Conservation (phyloP, 2,888 invertebrate species). For the Danaus chrysippus region DNA sequence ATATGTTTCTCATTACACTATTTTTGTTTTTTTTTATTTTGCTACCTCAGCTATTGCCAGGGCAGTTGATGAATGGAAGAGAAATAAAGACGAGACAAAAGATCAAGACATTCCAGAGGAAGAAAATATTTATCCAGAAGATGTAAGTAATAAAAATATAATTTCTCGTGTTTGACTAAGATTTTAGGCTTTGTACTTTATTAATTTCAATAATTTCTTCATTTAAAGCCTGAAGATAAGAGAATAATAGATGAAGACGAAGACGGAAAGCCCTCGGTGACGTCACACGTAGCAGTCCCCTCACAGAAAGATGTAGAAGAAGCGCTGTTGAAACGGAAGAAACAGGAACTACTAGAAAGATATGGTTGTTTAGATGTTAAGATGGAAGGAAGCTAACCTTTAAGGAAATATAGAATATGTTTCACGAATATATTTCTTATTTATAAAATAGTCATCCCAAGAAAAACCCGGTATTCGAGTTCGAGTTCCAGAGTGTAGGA, state of each 20-base stretch:
- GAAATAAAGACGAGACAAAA: constrained; percentile 74
- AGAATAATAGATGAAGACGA: constrained; percentile 59
- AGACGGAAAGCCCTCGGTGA: constrained; percentile 38
- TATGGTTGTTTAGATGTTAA: constrained; percentile 82
- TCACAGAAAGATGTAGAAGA: constrained; percentile 96
- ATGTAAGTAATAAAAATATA: constrained; percentile 54
- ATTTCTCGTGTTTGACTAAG: background rate
- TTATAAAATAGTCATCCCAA: background rate
- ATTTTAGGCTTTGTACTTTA: background rate
- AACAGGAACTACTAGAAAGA: constrained; percentile 93
- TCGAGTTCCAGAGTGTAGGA: too few relatives aligned
- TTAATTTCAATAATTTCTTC: constrained; percentile 5
- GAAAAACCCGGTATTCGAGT: too few relatives aligned
- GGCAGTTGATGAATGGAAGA: constrained; percentile 87
- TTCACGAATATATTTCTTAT: background rate
- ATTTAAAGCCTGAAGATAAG: constrained; percentile 64
- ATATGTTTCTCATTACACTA: background rate
- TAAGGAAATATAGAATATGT: constrained; percentile 22
- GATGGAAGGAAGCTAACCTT: constrained; percentile 55
- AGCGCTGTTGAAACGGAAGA: constrained; percentile 92
- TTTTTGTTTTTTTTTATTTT: background rate
- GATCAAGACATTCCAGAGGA: constrained; percentile 83
- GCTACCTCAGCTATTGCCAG: constrained; percentile 54
- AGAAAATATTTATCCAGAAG: constrained; percentile 84
- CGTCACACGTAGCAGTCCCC: constrained; percentile 92